These are phyloP conservation scores for Petrocephalus sullivani DNA, from an alignment of 2,797 vertebrate species.

Conservation along the genomic window DNA sequence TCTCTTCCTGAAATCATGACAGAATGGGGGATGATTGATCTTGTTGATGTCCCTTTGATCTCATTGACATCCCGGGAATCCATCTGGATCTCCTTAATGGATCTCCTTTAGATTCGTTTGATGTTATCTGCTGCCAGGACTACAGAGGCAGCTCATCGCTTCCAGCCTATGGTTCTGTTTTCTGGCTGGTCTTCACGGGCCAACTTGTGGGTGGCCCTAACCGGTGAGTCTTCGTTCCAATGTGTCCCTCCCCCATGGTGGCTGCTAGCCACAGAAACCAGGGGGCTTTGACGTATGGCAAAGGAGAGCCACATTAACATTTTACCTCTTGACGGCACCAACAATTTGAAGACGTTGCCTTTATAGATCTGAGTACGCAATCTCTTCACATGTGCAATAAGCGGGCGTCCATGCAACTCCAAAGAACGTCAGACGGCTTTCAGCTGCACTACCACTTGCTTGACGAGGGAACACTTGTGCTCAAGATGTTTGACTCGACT, in stretches of 20 bases:
- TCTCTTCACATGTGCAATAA: background rate
- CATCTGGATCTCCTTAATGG: background rate
- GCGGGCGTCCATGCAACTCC: background rate
- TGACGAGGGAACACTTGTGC: background rate
- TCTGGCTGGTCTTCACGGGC: background rate
- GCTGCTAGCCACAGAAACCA: background rate
- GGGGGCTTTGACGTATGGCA: background rate
- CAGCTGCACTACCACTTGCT: background rate
- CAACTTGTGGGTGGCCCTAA: background rate
- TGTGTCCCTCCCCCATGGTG: background rate
- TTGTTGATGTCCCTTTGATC: conserved; percentile 8
- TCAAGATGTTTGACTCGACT: background rate
- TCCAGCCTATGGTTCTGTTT: background rate
- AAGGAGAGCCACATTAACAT: background rate
- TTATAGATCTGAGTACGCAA: background rate
- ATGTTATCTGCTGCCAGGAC: conserved; percentile 3
- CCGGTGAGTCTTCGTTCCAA: background rate
- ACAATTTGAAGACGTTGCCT: background rate
- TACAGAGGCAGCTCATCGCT: background rate
- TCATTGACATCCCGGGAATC: conserved; percentile 13
- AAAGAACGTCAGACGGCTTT: background rate
- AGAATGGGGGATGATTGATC: background rate
- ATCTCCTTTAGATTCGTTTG: background rate
- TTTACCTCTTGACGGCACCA: background rate
- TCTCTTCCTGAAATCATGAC: background rate